These are phyloP conservation scores for Acronicta alni DNA, from an alignment of 2,888 invertebrate species.

Conservation along the genomic window DNA sequence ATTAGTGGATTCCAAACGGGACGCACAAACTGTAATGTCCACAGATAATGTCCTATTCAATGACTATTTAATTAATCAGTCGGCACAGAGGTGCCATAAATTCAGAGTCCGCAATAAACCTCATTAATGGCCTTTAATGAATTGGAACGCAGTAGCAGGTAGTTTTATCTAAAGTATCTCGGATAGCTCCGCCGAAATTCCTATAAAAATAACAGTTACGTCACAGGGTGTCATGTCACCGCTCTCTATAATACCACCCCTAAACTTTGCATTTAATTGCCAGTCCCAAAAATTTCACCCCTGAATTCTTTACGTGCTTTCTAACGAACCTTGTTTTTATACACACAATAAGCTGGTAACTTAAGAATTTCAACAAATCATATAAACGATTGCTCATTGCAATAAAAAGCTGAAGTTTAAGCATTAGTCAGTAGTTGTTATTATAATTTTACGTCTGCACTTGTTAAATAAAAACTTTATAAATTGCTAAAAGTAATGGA, in stretches of 20 bases:
- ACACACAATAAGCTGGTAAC: not conserved
- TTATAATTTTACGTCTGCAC: slow-evolving; percentile 57
- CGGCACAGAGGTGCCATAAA: slow-evolving; percentile 72
- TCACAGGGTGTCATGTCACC: slow-evolving; percentile 62
- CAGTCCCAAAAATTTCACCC: slow-evolving; percentile 65
- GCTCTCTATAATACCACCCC: slow-evolving; percentile 61
- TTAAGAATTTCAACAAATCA: slow-evolving; percentile 21
- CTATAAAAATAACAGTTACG: slow-evolving; percentile 75
- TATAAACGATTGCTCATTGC: slow-evolving; percentile 15
- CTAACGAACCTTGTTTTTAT: slow-evolving; percentile 23
- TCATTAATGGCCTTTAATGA: slow-evolving; percentile 84
- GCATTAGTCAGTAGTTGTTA: slow-evolving; percentile 54
- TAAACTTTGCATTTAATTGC: slow-evolving; percentile 77
- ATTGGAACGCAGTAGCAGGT: slow-evolving; percentile 85
- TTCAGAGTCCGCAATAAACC: slow-evolving; percentile 77
- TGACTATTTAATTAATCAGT: slow-evolving; percentile 83
- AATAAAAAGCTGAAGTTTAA: slow-evolving; percentile 48
- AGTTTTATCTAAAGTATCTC: slow-evolving; percentile 75
- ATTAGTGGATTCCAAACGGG: slow-evolving; percentile 58
- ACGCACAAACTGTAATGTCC: slow-evolving; percentile 60
- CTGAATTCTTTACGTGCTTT: slow-evolving; percentile 53
- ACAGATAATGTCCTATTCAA: slow-evolving; percentile 72
- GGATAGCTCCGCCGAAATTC: slow-evolving; percentile 68
- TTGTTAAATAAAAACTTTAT: slow-evolving; percentile 50
- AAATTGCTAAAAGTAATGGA: slow-evolving; percentile 41